A percentile compares a stretch with the other conserved stretches of the same genome.
Conservation (phyloP, 2,888 invertebrate species). For the Lissonota sp. region DNA sequence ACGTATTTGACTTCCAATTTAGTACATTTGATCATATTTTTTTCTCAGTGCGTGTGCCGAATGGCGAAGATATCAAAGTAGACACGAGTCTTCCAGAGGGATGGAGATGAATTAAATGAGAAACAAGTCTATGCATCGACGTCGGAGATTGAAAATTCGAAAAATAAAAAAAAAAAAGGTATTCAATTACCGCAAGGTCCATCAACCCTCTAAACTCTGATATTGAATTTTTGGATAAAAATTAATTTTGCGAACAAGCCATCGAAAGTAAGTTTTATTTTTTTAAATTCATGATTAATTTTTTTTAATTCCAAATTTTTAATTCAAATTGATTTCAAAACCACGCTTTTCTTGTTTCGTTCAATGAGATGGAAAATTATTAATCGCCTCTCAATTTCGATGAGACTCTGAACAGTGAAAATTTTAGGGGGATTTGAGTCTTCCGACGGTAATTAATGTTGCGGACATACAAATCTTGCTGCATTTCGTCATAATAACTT, state of each 20-base stretch:
- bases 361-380: no score
- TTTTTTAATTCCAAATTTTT: no score
- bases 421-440: background rate
- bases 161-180: slow-evolving; percentile 32
- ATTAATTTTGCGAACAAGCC: background rate
- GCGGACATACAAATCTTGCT: slow-evolving; percentile 29
- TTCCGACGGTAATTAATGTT: slow-evolving; percentile 2
- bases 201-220: background rate
- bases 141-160: slow-evolving; percentile 23
- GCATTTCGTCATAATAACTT: slow-evolving; percentile 35
- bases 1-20: no score
- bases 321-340: no score
- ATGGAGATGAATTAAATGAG: slow-evolving; percentile 4
- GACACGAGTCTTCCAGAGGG: no score
- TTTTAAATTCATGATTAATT: no score
- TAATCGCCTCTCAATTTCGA: no score
- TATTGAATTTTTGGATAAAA: slow-evolving; percentile 28
- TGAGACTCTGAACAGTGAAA: no score
- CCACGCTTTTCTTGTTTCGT: no score
- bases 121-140: slow-evolving; percentile 9
- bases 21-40: no score
- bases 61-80: slow-evolving; percentile 5
- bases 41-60: slow-evolving; percentile 14
- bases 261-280: no score
- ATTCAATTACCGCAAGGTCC: slow-evolving; percentile 47